Evolutionary conservation across 1,140 invertebrate species (phyloP).

Genomic region (Eueides isabella): DNA sequence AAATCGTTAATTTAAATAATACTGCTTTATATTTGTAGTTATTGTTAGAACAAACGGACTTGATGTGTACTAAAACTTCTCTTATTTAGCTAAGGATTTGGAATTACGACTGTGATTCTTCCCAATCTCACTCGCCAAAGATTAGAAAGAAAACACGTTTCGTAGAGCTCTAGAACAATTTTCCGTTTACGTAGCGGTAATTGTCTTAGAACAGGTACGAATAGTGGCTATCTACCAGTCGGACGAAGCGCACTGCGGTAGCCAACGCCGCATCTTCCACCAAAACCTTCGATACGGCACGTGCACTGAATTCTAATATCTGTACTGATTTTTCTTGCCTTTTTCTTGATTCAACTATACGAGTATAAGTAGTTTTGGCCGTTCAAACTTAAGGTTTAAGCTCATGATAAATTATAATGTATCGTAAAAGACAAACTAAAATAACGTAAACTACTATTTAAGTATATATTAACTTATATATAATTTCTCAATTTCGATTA

Average conservation of each 20-base stretch:
- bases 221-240: constrained; percentile 54
- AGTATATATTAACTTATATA: not conserved
- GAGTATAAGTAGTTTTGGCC: constrained; percentile 52
- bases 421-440: not conserved
- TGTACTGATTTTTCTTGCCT: constrained; percentile 77
- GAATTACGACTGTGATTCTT: constrained; percentile 38
- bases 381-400: not conserved
- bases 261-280: constrained; percentile 58
- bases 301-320: constrained; percentile 75
- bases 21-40: not conserved
- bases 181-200: constrained; percentile 78
- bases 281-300: constrained; percentile 69
- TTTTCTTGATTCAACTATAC: constrained; percentile 74
- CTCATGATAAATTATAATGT: not conserved
- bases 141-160: constrained; percentile 76
- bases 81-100: not conserved
- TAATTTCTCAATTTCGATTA: constrained; percentile 40
- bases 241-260: constrained; percentile 69
- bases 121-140: constrained; percentile 52
- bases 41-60: not conserved
- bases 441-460: not conserved
- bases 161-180: constrained; percentile 70
- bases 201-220: constrained; percentile 72
- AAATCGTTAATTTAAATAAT: not conserved
- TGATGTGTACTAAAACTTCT: not conserved